phyloP scores from a whole-genome alignment of 2,888 invertebrate genomes.

The Willowsia nigromaculata region DNA sequence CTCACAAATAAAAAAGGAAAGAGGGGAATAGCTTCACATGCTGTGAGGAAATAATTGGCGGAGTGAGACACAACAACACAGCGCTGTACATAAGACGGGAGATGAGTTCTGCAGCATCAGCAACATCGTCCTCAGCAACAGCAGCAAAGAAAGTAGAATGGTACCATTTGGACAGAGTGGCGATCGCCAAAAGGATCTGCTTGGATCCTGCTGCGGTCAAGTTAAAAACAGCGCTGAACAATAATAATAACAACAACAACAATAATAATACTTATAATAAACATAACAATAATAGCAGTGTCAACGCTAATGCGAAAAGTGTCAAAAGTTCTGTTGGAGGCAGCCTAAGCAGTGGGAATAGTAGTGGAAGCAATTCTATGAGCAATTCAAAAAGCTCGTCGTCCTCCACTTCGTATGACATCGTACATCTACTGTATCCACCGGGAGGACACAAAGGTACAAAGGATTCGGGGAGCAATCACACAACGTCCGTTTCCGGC shows the following conservation, averaged over 20 bases:
- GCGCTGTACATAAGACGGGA: slow-evolving; percentile 49
- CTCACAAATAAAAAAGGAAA: background rate
- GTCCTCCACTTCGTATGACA: slow-evolving; percentile 57
- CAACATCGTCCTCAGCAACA: slow-evolving; percentile 62
- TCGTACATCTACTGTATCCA: slow-evolving; percentile 46
- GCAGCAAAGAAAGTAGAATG: slow-evolving; percentile 73
- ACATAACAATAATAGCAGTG: background rate
- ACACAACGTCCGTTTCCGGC: background rate
- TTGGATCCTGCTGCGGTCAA: slow-evolving; percentile 68
- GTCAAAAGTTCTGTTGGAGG: slow-evolving; percentile 38
- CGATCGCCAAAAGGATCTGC: slow-evolving; percentile 71
- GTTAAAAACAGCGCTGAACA: slow-evolving; percentile 70
- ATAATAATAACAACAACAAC: slow-evolving; percentile 68
- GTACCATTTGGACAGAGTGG: slow-evolving; percentile 74
- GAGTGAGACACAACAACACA: slow-evolving; percentile 13
- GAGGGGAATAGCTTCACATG: slow-evolving; percentile 24
- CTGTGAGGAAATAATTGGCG: slow-evolving; percentile 39
- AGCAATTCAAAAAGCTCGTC: background rate
- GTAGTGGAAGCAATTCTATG: slow-evolving; percentile 22
- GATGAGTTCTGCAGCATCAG: slow-evolving; percentile 73
- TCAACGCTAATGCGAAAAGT: background rate
- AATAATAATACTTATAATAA: slow-evolving; percentile 32
- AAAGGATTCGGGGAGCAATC: slow-evolving; percentile 4
- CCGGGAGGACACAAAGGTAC: background rate
- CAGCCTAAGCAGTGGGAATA: background rate